Base-by-base conservation (phyloP, 2,113 vertebrate species). In the Xiphophorus hellerii region DNA sequence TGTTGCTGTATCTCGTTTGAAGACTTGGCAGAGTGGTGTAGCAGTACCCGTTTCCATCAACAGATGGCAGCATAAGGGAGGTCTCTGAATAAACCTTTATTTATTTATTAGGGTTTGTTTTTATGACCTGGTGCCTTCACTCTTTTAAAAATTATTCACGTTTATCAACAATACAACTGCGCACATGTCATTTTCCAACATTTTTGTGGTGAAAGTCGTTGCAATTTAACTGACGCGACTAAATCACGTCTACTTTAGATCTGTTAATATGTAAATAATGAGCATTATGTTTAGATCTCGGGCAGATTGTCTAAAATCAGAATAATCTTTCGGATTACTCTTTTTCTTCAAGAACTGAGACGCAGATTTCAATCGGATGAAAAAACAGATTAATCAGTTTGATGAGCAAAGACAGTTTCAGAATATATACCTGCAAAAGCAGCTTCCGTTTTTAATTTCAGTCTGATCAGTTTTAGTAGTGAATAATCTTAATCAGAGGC, bases 41-140 rank as follows among this genome's bases (percentile, higher is more conserved):
- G 78, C 81, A 62, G 51, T 86, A 64, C 84, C 64, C 17, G 14
- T 66, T 80, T 85, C 60, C 51, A 76, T 54, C 92, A 86, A 86
- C 72, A 92, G 92, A 88, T 90, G 92, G 90, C 91, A 86, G 87
- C 80, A 89, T 51, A 82, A 63, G 84, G 85, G 75, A 87, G 81
- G 25, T 74, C 83, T 76, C 61, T 80, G 77, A 74, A 71, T 29
- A 72, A 77, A 42, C 69, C 12, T 58, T 35, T 65, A 71, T 82
- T 68, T 73, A 79, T 82, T 62, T 64, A 64, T 62, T 62, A 64
- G 76, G 80, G 63, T 78, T 90, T 90, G 84, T 90, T 90, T 93
- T 90, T 89, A 78, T 92, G 81, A 90, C 77, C 68, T 77, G 84
- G 73, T 88, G 83, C 80, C 85, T 90, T 84, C 62, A 83, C 83